Evolutionary conservation across 2,113 vertebrate genomes (phyloP), one percentile per base, ranked within the genome.

Genomic region (Pedionomus torquatus): DNA sequence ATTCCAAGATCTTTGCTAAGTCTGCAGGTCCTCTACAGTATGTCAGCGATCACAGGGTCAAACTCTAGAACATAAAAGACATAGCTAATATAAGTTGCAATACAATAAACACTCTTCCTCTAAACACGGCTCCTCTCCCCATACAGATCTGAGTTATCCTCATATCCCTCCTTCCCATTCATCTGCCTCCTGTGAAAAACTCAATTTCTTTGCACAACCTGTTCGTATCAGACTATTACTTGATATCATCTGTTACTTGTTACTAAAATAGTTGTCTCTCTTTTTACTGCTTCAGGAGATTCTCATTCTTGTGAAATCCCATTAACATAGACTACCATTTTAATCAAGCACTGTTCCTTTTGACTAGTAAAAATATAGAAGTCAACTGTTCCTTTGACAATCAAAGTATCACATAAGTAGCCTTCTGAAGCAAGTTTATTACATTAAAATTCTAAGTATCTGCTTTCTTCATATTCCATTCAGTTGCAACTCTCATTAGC

Each of bases 141-240:
- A 33, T 5, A 51, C 0, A 86, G 44, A 57, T 19, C 17, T 0
- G 0, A 80, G 16, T 33, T 57, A 76, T 6, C 16, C 52, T 66
- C 44, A 76, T 17, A 33, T 60, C 90, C 60, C 76, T 87, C 83
- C 68, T 54, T 87, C 54, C 37, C 54, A 24, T 76, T 83, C 86
- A 83, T 39, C 48, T 61, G 58, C 28, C 46, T 39, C 54, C 63
- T 77, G 5, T 2, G 17, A 85, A 13, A 71, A 90, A 64, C 66
- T 57, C 57, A 37, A 64, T 8, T 70, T 89, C 20, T 54, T 65
- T 31, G 55, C 14, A 5, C 63, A 91, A 74, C 44, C 79, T 51
- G 39, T 55, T 68, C 3, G 2, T 57, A 46, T 20, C 75, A 25
- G 51, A n/a, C 31, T 37, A 11, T 69, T 76, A 35, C 41, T 69